Evolutionary conservation across 2,113 vertebrate species (phyloP), one percentile per base, ranked within the genome.

Genomic region (Gallinago undulata): DNA sequence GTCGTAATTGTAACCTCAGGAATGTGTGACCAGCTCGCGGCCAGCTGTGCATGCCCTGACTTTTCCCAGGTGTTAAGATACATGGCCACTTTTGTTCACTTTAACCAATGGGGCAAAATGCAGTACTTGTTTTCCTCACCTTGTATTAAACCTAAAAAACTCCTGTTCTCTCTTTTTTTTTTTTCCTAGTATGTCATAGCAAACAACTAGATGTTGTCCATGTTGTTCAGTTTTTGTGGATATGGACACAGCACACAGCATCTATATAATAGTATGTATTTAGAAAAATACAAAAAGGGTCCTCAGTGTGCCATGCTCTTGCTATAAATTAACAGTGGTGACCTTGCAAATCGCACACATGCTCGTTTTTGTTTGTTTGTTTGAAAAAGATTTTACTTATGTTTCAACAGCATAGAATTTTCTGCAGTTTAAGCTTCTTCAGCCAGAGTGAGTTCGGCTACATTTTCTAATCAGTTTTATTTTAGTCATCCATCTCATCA

Each of bases 1-100:
- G 96, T 98, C 93, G 98, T 99, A 98, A 99, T 98, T 98, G 98
- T 98, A 98, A 97, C 97, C 98, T 98, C 97, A 98, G 98, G 98
- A 98, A 99, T 99, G 98, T 98, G 98, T 98, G 98, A 98, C 97
- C 96, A 98, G 98, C 98, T 98, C 98, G 97, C 97, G 78, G 96
- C 98, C 97, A 97, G 97, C 98, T 98, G 98, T 97, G 98, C 96
- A 70, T 96, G 96, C 95, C 96, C 95, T 97, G 96, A 96, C 97
- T 98, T 97, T 97, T 98, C 97, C 98, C 98, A 98, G 98, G 98
- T 98, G 98, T 98, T 98, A 98, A 97, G 95, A 98, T 97, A 98
- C 96, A 95, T 90, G 96, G 88, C 91, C 96, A 96, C 93, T 98
- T 98, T 98, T 96, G 97, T 96, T 97, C 81, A 47, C 94, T 97